Evolutionary conservation across 1,140 invertebrate species (phyloP).

Genomic region (Cyrtorhinus lividipennis): DNA sequence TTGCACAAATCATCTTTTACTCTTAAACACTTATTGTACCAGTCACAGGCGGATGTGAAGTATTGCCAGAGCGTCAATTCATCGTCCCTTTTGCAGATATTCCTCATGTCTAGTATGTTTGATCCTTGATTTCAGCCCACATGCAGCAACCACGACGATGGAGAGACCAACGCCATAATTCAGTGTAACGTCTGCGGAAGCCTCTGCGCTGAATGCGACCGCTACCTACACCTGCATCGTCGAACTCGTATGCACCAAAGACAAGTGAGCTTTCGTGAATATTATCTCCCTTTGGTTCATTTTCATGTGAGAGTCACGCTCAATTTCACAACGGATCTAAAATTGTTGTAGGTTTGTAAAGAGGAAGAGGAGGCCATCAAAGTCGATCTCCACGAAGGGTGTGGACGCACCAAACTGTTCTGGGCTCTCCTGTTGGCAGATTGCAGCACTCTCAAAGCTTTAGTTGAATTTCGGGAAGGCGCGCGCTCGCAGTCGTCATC

Average conservation of each 20-base stretch:
- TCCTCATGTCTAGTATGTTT: too few relatives aligned
- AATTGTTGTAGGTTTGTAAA: constrained; percentile 55
- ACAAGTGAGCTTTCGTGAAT: constrained; percentile 44
- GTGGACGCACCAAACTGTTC: constrained; percentile 86
- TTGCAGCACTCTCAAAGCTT: constrained; percentile 77
- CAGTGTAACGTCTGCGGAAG: constrained; percentile 83
- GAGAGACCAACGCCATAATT: constrained; percentile 83
- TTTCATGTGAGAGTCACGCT: too few relatives aligned
- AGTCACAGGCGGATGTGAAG: too few relatives aligned
- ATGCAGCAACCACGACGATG: constrained; percentile 95
- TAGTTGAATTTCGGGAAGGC: constrained; percentile 84
- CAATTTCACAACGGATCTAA: too few relatives aligned
- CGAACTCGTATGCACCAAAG: constrained; percentile 72
- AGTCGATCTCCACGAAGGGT: constrained; percentile 90
- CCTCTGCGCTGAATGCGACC: constrained; percentile 88
- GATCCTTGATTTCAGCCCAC: constrained; percentile 45
- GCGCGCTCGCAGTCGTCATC: constrained; percentile 31
- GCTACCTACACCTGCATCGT: constrained; percentile 82
- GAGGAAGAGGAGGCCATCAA: constrained; percentile 88
- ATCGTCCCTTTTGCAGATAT: too few relatives aligned
- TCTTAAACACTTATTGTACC: too few relatives aligned
- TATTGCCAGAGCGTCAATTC: too few relatives aligned
- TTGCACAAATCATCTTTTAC: constrained; percentile 10
- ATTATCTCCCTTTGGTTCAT: too few relatives aligned
- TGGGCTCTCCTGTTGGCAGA: constrained; percentile 88